Evolutionary conservation across 1,140 invertebrate species (phyloP), one percentile per base, ranked within the genome.

Genomic region (Ganaspis sp.): DNA sequence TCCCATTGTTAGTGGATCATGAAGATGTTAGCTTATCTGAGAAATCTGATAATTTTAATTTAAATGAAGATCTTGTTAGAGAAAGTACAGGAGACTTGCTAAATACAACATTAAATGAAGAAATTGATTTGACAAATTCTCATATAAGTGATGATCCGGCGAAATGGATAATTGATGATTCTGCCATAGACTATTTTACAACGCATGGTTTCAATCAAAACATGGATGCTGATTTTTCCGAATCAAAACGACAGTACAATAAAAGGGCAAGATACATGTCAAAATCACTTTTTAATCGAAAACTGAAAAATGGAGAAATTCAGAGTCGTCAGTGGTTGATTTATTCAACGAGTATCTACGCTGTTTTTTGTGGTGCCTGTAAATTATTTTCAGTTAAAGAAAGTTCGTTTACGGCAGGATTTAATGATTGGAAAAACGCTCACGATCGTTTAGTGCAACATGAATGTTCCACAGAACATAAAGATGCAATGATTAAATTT

Each of bases 401-500:
- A 64, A 76, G 77, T 74, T 74, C 77, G 38, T 80, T 78, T 75
- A 76, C 42, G 70, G 40, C 45, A 77, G 84, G 84, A n/a, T 84
- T 82, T 72, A 81, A 74, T 53, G 84, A 86, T 78, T 84, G 84
- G 81, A 84, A 84, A 80, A 85, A 85, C 73, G 79, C 74, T n/a
- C 64, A 70, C 53, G 38, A 69, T 26, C 69, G 75, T 58, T 45
- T 85, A 15, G 19, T 58, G n/a, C 17, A 77, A 2, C 80, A 86
- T 78, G 79, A 86, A 79, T 84, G 82, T 53, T 82, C 81, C 8
- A 17, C 40, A 12, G 38, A 34, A 4, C 84, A 85, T 69, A 80
- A 69, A 74, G 72, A 21, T 40, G n/a, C n/a, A n/a, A n/a, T 75
- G 70, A 49, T 23, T 76, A 72, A 53, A 75, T 34, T 78, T 21